Evolutionary conservation across 2,797 vertebrate species (phyloP).

Genomic region (Moxostoma hubbsi): DNA sequence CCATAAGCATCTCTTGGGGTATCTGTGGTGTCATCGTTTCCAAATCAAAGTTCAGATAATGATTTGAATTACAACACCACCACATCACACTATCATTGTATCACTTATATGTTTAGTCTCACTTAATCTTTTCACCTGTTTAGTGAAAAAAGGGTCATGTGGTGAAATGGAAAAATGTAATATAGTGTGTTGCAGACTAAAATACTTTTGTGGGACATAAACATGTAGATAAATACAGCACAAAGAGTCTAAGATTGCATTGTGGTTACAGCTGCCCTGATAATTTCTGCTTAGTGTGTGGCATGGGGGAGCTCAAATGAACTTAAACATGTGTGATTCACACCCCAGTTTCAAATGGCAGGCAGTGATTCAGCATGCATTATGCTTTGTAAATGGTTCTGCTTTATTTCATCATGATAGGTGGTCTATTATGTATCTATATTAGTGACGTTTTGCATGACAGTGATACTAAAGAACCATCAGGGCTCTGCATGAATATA

Average conservation of each 20-base stretch:
- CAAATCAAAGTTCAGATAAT: no score
- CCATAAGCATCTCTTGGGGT: no score
- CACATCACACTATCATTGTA: no score
- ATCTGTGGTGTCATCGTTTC: no score
- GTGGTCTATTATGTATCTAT: constrained; percentile 11
- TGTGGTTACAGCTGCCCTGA: constrained; percentile 41
- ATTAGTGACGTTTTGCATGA: constrained; percentile 17
- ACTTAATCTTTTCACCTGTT: no score
- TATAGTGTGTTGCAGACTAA: background rate
- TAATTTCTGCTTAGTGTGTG: constrained; percentile 44
- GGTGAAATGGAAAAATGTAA: background rate
- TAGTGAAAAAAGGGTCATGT: background rate
- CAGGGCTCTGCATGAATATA: background rate
- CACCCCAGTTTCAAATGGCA: constrained; percentile 20
- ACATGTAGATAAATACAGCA: constrained; percentile 10
- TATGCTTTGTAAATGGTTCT: constrained; percentile 24
- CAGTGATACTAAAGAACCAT: constrained; percentile 11
- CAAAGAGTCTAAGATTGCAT: background rate
- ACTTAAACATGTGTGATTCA: constrained; percentile 54
- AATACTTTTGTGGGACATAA: constrained; percentile 2
- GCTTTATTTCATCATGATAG: constrained; percentile 40
- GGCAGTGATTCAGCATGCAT: constrained; percentile 45
- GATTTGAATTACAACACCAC: no score
- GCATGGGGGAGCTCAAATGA: constrained; percentile 23
- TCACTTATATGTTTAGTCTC: background rate